Evolutionary conservation across 1,140 invertebrate species (phyloP), one percentile per base, ranked within the genome.

Genomic region (Drosophila mayri): DNA sequence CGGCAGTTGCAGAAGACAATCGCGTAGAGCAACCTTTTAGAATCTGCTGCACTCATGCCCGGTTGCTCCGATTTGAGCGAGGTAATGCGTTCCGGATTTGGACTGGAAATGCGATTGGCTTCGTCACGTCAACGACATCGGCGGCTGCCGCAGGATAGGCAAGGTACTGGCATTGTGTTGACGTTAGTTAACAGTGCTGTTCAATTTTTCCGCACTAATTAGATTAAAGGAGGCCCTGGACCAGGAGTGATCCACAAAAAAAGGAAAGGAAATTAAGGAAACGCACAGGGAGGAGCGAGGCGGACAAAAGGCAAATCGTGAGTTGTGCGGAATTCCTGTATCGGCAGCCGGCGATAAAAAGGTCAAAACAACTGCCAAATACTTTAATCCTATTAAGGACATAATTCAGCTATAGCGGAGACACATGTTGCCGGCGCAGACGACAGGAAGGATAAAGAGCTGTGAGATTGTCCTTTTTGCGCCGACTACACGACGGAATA

Each of bases 361-460:
- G 84, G 77, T 76, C 73, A 82, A 84, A 86, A 81, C 62, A 87
- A 88, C 83, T 90, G 85, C 58, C 73, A 83, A 88, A 88, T 88
- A 90, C 84, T 90, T 88, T 88, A 88, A 88, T 88, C 84, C 84
- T 88, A 88, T 88, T 88, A 88, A 76, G 78, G 81, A 73, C 79
- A 88, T 84, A 90, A 88, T 90, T 88, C 84, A 85, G 75, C 85
- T 81, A 90, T 85, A 90, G 83, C 77, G 84, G 73, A 79, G 81
- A 81, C 78, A 88, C 85, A 90, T 88, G 84, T 90, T 90, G 79
- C 67, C 76, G 63, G 76, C 64, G 78, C 81, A 85, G 70, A 79
- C 73, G 85, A 90, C 84, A 88, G 84, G 84, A 88, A 90, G 81
- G 85, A 88, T 88, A 75, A 88, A 86, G 74, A 75, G 73, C 77